Evolutionary conservation across 2,113 vertebrate genomes (phyloP), one percentile per base, ranked within the genome.

Genomic region (Microcebus murinus): DNA sequence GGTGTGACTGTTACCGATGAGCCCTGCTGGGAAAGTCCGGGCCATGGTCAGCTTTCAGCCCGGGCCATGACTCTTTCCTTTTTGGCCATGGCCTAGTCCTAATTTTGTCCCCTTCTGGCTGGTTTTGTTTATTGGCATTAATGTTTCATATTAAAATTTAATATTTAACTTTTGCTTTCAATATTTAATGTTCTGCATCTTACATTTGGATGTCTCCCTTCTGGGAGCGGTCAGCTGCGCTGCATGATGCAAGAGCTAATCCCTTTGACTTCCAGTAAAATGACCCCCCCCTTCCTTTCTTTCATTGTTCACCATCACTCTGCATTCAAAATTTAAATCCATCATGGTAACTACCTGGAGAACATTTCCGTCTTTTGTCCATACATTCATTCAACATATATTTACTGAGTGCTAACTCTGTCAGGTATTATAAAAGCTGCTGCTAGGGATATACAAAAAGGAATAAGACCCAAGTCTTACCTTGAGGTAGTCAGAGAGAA

Each of bases 111-210:
- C 92, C 63, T 95, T 96, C 74, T 95, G 74, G 88, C 96, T 97
- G 95, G 83, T 92, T 86, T 94, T 97, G 83, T 89, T 97, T 97
- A 96, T 95, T 97, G 80, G 97, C 97, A 98, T 96, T 98, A 98
- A 96, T 36, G 27, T 98, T 98, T 94, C 94, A 96, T 96, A 65
- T 97, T 96, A 97, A 96, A 96, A 77, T 67, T 98, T 97, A 96
- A 98, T 98, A 98, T 98, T 98, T 98, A 98, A 98, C 98, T 98
- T 98, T 98, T 96, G 94, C 97, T 94, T 97, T 98, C 96, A 98
- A 98, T 98, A 97, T 98, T 98, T 98, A 98, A 98, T 98, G 98
- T 93, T 98, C 93, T 97, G 97, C 97, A 98, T 98, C 97, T 98
- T 97, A 89, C 97, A 98, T 98, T 97, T 98, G 96, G 97, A 98